Percentiles rank a stretch among this genome's conserved stretches.
phyloP scores from a whole-genome alignment of 2,113 vertebrate genomes.

The Peromyscus polionotus region DNA sequence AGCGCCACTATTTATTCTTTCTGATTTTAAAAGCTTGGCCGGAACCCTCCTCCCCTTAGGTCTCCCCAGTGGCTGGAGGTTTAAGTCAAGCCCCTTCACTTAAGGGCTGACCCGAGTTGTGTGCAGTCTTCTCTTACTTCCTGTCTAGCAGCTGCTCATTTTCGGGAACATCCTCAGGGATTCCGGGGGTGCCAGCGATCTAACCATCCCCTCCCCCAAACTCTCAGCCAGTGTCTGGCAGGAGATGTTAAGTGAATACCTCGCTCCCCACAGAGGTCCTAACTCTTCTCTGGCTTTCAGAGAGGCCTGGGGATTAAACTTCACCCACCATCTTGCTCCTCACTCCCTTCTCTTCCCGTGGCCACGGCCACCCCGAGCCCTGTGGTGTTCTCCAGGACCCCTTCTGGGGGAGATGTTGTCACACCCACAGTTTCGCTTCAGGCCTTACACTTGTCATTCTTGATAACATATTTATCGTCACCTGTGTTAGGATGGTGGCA shows the following conservation, averaged over 20 bases:
- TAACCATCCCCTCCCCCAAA: not conserved
- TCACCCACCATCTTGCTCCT: not conserved
- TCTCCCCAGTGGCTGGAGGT: not conserved
- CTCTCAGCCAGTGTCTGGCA: not conserved
- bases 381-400: not conserved
- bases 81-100: not conserved
- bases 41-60: too few species aligned
- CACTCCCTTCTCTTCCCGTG: not conserved
- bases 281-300: not conserved
- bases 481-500: too few species aligned
- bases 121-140: not conserved
- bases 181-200: not conserved
- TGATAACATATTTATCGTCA: not conserved
- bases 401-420: not conserved
- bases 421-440: not conserved
- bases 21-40: too few species aligned
- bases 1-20: too few species aligned
- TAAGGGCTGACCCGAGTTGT: not conserved
- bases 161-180: not conserved
- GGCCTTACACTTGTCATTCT: not conserved
- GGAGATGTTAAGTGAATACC: not conserved
- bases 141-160: not conserved
- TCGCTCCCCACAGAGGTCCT: fast-evolving
- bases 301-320: too few species aligned
- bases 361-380: not conserved